Evolutionary conservation across 2,888 invertebrate genomes (phyloP), one percentile per base, ranked within the genome.

Genomic region (Arctia plantaginis): DNA sequence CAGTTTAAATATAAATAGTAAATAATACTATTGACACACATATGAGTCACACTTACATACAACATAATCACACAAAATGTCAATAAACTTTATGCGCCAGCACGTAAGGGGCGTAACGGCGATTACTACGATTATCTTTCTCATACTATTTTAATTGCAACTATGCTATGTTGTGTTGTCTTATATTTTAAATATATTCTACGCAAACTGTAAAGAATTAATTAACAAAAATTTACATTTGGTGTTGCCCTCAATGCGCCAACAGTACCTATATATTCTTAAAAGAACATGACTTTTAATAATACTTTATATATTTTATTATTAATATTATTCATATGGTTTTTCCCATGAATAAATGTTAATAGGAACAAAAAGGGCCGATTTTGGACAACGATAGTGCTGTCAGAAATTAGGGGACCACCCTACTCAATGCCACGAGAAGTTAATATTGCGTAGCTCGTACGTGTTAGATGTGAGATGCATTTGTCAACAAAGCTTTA

Each of bases 51-150:
- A 72, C 68, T 65, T 66, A 69, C 75, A 74, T 39, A 68, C 67
- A 51, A 80, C 75, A 74, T 69, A 77, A 82, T 84, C 82, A 68
- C 47, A 78, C 75, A 71, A 80, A 76, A 75, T 76, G 86, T 78
- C 82, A 85, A 80, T 85, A 84, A 44, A 80, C 81, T 78, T 77
- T 69, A 75, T 76, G 80, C 72, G 80, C 69, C 39, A 39, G 74
- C 73, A 76, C 71, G 73, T 67, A 76, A 30, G 30, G 62, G 62
- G 72, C 51, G 51, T 33, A 66, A 27, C 55, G 10, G 30, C 62
- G 30, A 62, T 15, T 77, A 79, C 80, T 71, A 79, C 62, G 71
- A 51, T 77, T 66, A 23, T 13, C 44, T 44, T 65, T 71, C 44
- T 71, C 71, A 71, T 33, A 23, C 13, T 8, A 12, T 69, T 69